Evolutionary conservation across 2,888 invertebrate species (phyloP), one percentile per base, ranked within the genome.

Genomic region (Metalampra italica): DNA sequence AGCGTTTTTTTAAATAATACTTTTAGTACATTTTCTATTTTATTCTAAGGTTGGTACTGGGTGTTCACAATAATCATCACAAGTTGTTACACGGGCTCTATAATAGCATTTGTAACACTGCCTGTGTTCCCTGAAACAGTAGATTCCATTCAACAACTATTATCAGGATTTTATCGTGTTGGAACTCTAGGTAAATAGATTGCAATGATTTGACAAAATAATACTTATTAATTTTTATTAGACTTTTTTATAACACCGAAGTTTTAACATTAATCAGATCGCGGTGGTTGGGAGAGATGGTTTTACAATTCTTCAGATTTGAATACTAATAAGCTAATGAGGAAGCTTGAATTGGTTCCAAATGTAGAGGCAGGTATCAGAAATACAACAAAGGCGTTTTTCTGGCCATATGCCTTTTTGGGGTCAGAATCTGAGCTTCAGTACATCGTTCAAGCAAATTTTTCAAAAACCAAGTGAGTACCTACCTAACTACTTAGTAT

Each of bases 51-150:
- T 50, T 92, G 93, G 82, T 96, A 96, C 74, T 96, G 96, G 96
- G 73, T 95, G n/a, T 96, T 95, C 63, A 95, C 95, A 3, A 95
- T 95, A 37, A 96, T 96, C 46, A 93, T 95, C 45, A 95, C 95
- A 0, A 93, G 95, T 46, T 95, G 95, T 66, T 96, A 96, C 68
- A 95, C 95, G 0, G 95, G 95, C 3, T 95, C 94, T 0, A 95
- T 96, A 29, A 95, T 96, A 67, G 95, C 95, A 0, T 96, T 95
- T 73, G 95, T 96, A 8, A 95, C 95, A 0, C 75, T 95, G 44
- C 95, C 95, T 0, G 90, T 94, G 0, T 95, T 92, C 78, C 95
- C 95, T 0, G 91, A 92, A 55, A 94, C 94, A 0, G 90, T 95
- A 5, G 95, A 96, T 64, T 92, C 92, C 0, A 91, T 94, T 3